phyloP scores from a whole-genome alignment of 2,113 vertebrate genomes.

The Prunella fulvescens region DNA sequence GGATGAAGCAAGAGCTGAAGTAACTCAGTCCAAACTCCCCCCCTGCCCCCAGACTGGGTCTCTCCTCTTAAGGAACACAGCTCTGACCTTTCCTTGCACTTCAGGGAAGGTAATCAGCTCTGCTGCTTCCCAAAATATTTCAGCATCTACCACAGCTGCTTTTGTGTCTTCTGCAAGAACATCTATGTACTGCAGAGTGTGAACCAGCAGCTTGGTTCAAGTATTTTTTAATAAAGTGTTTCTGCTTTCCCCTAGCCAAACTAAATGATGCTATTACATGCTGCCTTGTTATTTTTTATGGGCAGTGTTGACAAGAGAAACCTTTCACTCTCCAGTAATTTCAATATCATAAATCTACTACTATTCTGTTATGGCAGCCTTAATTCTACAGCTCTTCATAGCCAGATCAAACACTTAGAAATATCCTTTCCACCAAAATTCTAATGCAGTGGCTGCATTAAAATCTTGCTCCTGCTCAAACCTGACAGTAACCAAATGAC shows the following conservation, averaged over 20 bases:
- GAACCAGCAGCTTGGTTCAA: not conserved
- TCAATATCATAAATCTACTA: not conserved
- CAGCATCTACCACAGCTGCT: not conserved
- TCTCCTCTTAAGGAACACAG: too few relatives aligned
- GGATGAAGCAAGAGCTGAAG: not conserved
- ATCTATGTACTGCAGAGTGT: not conserved
- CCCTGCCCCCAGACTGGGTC: not conserved
- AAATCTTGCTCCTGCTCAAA: not conserved
- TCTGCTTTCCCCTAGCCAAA: not conserved
- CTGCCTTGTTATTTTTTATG: not conserved
- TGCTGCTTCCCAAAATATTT: not conserved
- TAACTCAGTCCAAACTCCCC: not conserved
- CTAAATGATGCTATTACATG: not conserved
- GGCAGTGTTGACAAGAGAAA: not conserved
- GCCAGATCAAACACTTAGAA: not conserved
- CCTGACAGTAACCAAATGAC: not conserved
- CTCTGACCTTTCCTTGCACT: not conserved
- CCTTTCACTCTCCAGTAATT: not conserved
- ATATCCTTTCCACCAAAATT: not conserved
- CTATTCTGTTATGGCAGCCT: not conserved
- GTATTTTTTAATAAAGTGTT: not conserved
- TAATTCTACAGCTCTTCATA: not conserved
- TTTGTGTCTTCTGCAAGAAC: not conserved
- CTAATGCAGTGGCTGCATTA: not conserved
- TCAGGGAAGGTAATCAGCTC: not conserved